Evolutionary conservation across 2,888 invertebrate species (phyloP).

Genomic region (Notocelia uddmanniana): DNA sequence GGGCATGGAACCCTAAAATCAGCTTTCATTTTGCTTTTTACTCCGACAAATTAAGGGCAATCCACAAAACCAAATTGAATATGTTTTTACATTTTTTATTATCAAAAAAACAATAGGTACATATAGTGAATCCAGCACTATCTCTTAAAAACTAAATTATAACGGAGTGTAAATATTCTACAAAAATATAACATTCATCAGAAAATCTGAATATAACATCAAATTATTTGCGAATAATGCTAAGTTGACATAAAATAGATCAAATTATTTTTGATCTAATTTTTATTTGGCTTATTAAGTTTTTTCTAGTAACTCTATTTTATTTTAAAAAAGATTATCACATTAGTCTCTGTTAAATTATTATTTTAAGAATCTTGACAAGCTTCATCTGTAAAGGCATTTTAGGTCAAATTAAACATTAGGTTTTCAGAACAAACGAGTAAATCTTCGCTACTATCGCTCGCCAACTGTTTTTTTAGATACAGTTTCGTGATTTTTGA

Average conservation of each 20-base stretch:
- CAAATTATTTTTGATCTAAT: background rate
- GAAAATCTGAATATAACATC: constrained; percentile 54
- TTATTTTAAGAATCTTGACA: too few relatives aligned
- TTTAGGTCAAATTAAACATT: background rate
- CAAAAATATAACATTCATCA: constrained; percentile 51
- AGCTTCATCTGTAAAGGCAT: background rate
- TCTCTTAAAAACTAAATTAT: constrained; percentile 29
- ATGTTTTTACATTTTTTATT: constrained; percentile 42
- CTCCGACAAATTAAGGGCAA: constrained; percentile 52
- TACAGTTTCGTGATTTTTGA: constrained; percentile 15
- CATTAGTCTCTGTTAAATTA: too few relatives aligned
- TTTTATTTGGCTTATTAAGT: background rate
- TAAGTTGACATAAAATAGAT: background rate
- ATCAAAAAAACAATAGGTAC: constrained; percentile 13
- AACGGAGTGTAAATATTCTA: constrained; percentile 53
- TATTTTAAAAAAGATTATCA: too few relatives aligned
- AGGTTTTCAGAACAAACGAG: background rate
- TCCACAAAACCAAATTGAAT: constrained; percentile 50
- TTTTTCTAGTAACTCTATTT: too few relatives aligned
- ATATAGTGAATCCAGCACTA: constrained; percentile 44
- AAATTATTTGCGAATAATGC: constrained; percentile 51
- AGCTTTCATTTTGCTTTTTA: constrained; percentile 45
- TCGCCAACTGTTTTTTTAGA: background rate
- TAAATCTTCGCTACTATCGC: background rate
- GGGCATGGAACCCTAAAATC: constrained; percentile 47